Evolutionary conservation across 2,113 vertebrate genomes (phyloP).

Genomic region (Heterotilapia buettikoferi): DNA sequence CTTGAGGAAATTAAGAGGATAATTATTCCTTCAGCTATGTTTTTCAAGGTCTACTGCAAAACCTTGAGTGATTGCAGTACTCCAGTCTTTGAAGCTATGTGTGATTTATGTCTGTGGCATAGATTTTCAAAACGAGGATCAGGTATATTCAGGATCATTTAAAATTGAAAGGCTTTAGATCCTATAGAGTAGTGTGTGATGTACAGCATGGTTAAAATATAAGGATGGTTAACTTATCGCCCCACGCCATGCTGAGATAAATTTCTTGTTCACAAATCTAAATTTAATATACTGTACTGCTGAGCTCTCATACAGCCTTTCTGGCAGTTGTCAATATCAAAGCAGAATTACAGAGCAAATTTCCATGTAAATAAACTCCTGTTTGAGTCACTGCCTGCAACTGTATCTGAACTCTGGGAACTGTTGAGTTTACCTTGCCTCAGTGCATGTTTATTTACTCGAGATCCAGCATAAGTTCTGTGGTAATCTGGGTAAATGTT

Average conservation of each 20-base stretch:
- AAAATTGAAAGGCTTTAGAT: not conserved
- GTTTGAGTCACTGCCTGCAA: not conserved
- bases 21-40: not conserved
- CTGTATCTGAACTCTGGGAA: conserved; percentile 2
- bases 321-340: not conserved
- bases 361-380: not conserved
- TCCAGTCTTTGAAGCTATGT: not conserved
- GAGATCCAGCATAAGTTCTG: not conserved
- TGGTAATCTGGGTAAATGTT: conserved; percentile 29
- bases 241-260: not conserved
- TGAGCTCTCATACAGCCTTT: not conserved
- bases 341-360: not conserved
- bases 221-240: not conserved
- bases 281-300: not conserved
- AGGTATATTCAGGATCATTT: not conserved
- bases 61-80: not conserved
- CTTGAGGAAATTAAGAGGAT: not conserved
- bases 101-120: not conserved
- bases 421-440: conserved; percentile 2
- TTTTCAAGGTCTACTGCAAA: not conserved
- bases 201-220: not conserved
- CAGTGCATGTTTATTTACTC: conserved; percentile 44
- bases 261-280: not conserved
- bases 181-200: not conserved
- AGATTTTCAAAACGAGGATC: not conserved